Conservation (phyloP, 2,888 invertebrate species). For the Philereme transversata region DNA sequence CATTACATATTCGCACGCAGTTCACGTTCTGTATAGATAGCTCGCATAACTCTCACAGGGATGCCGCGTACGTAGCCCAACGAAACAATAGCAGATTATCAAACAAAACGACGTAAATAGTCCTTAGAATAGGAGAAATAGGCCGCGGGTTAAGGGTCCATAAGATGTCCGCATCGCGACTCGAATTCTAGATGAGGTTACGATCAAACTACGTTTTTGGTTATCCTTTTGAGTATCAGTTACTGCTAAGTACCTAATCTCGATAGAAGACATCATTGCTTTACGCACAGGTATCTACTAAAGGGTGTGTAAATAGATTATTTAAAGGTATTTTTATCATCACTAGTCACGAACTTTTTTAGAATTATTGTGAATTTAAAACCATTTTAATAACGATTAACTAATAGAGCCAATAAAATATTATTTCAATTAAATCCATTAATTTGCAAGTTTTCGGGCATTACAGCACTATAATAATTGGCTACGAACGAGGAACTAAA, state of each 20-base stretch:
- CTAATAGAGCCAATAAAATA: constrained; percentile 9
- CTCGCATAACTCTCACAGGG: constrained; percentile 79
- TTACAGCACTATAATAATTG: constrained; percentile 2
- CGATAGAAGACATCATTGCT: background rate
- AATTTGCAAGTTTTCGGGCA: constrained; percentile 2
- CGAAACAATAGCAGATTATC: constrained; percentile 83
- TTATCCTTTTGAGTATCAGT: constrained; percentile 24
- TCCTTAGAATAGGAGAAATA: constrained; percentile 73
- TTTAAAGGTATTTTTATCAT: too few relatives aligned
- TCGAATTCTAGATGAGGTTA: constrained; percentile 77
- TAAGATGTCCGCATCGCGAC: constrained; percentile 73
- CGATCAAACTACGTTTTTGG: constrained; percentile 51
- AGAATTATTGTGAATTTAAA: constrained; percentile 15
- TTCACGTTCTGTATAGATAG: constrained; percentile 78
- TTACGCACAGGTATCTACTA: background rate
- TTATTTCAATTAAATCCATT: constrained; percentile 6
- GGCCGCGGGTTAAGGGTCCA: constrained; percentile 77
- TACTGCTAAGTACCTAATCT: constrained; percentile 4
- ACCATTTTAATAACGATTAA: constrained; percentile 16
- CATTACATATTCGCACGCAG: constrained; percentile 73
- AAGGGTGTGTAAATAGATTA: too few relatives aligned
- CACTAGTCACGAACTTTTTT: too few relatives aligned
- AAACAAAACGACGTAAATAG: constrained; percentile 82
- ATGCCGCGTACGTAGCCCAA: constrained; percentile 67
- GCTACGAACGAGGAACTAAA: constrained; percentile 12